phyloP scores from a whole-genome alignment of 92 coral and sea anemone species.

The Phenganax marumi region DNA sequence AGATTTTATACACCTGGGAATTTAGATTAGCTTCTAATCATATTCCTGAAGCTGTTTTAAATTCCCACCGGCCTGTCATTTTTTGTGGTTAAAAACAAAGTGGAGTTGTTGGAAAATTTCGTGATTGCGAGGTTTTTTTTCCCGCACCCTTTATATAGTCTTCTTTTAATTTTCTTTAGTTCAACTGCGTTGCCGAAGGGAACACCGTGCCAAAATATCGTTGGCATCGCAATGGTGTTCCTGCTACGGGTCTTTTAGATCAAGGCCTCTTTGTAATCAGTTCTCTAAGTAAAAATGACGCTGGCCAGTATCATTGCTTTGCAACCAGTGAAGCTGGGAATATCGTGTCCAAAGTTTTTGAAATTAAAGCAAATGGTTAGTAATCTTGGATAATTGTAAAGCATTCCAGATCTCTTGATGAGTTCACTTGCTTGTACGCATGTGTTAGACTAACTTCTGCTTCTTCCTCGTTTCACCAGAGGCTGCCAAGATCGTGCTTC shows the following conservation, averaged over 20 bases:
- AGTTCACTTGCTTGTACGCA: neutral
- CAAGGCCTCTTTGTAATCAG: conserved; percentile 65
- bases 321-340: conserved; percentile 86
- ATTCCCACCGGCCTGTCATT: too few species aligned
- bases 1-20: too few species aligned
- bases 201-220: conserved; percentile 76
- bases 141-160: neutral
- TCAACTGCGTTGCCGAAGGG: conserved; percentile 74
- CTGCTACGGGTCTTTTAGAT: conserved; percentile 61
- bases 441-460: neutral
- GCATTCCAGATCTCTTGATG: too few species aligned
- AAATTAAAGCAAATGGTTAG: conserved; percentile 77
- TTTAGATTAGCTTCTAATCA: too few species aligned
- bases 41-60: too few species aligned
- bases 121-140: too few species aligned
- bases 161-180: conserved; percentile 42
- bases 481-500: conserved; percentile 61
- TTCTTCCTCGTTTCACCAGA: conserved; percentile 43
- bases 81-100: too few species aligned
- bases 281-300: conserved; percentile 63
- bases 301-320: conserved; percentile 75
- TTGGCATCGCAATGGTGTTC: conserved; percentile 81
- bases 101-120: neutral
- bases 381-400: neutral
- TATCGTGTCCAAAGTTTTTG: conserved; percentile 69